A percentile compares a stretch with the other conserved stretches of the same genome.
These are phyloP conservation scores for Leptobrachium leishanense DNA, from an alignment of 2,113 vertebrate species.

Conservation along the genomic window DNA sequence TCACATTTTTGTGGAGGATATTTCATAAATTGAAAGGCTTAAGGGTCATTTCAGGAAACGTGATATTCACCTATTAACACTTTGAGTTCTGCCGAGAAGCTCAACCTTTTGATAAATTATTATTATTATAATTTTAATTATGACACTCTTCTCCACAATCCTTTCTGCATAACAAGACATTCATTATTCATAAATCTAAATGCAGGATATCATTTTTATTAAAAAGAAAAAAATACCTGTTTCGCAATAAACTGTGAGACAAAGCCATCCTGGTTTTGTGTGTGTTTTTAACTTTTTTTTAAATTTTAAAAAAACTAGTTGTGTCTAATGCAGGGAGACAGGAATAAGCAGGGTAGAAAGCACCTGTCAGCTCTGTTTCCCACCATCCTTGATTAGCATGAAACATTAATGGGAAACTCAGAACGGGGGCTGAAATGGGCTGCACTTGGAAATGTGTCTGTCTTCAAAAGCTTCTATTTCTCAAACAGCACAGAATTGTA, in stretches of 20 bases:
- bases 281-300: slow-evolving; percentile 13
- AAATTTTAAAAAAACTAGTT: slow-evolving; percentile 67
- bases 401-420: slow-evolving; percentile 97
- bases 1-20: no score
- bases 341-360: slow-evolving; percentile 97
- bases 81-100: no score
- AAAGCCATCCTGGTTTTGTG: slow-evolving; percentile 66
- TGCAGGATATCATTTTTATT: neutral
- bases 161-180: neutral
- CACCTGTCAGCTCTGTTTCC: slow-evolving; percentile 95
- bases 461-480: slow-evolving; percentile 59
- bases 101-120: no score
- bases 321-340: slow-evolving; percentile 90
- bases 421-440: slow-evolving; percentile 82
- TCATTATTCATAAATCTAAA: neutral
- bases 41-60: no score
- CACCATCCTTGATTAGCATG: slow-evolving; percentile 94
- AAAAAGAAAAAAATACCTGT: slow-evolving; percentile 56
- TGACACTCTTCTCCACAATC: neutral
- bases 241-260: slow-evolving; percentile 65
- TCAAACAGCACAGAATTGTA: neutral
- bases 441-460: slow-evolving; percentile 74
- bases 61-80: no score
- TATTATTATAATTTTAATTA: no score
- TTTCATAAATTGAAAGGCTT: no score